Base-by-base conservation (phyloP, 1,140 invertebrate genomes). In the Drosophila cardini region DNA sequence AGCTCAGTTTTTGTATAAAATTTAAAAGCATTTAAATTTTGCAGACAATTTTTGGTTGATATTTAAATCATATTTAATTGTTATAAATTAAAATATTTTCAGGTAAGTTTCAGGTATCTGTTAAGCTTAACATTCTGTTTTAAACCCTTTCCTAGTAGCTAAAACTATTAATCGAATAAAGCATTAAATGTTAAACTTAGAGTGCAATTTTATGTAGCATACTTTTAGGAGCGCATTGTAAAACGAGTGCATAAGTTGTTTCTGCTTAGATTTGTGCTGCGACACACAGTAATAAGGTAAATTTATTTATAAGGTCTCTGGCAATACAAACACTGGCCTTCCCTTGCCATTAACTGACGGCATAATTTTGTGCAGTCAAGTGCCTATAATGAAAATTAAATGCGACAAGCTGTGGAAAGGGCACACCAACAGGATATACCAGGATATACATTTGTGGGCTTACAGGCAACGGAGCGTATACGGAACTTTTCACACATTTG, bases 361-460 rank as follows among this genome's bases (percentile, higher is more conserved):
- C 64, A 78, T 61, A 57, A 75, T 75, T 58, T 42, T 74, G 83
- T 63, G 80, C 84, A 87, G 79, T 83, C 83, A 83, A 89, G 79
- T 87, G 79, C 13, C 64, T 77, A 77, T 89, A 87, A 87, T 87
- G 84, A 89, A 87, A 87, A 89, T 86, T 89, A 87, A 87, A 87
- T 83, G 80, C 69, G 71, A 13, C 61, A 77, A 70, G 71, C 72
- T 69, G 61, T 58, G 43, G 40, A 9, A 13, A 4, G 26, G 21
- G 38, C 58, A 50, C 43, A 40, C 40, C 53, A 21, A 43, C 11
- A 55, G 72, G 60, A 63, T 55, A 65, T 60, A 18, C 64, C 62
- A 64, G 65, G 74, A 74, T 79, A 67, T 76, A 30, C 64, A 68
- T 74, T 63, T 48, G 61, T 30, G 55, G 72, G 81, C 73, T 68